Evolutionary conservation across 2,888 invertebrate species (phyloP), one percentile per base, ranked within the genome.

Genomic region (Chorisops tibialis): DNA sequence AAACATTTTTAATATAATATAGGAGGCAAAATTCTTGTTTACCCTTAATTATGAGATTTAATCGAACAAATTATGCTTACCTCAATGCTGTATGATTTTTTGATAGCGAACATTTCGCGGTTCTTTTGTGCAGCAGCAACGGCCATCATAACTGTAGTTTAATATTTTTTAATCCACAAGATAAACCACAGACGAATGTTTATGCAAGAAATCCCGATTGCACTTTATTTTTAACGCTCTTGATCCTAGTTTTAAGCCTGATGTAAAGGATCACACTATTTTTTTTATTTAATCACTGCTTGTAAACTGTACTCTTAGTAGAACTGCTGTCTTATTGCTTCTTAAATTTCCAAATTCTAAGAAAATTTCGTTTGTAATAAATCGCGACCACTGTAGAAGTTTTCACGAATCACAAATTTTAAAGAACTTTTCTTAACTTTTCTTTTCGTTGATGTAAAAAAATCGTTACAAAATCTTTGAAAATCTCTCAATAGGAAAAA

Each of bases 71-170:
- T 6, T 30, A 4, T 7, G 81, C 90, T 88, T 82, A 94, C 95
- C 91, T 95, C 95, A 79, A 95, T 93, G 83, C 93, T 94, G 86
- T 95, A 95, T 69, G 93, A 93, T 79, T 95, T 95, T 83, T 94
- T 94, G 83, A 94, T 94, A 79, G 94, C 93, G 85, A 94, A 94
- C 89, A 93, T 90, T 81, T 94, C 93, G 79, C 94, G 88, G 82
- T 92, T 94, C 83, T 93, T 93, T 82, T 93, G 92, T 69, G 92
- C 92, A 78, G 92, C 91, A 77, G 92, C 91, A 75, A 92, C 91
- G 81, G 91, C 91, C 87, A 92, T 92, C 82, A 83, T 85, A 74
- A 80, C 82, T 51, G 45, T 60, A 43, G 21, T 35, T 56, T 60
- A 30, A 9, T 38, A 39, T 49, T 50, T 65, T 59, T 58, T 49